Percentiles rank a stretch among this genome's conserved stretches.
These are phyloP conservation scores for Ips typographus DNA, from an alignment of 1,140 invertebrate species.

Conservation along the genomic window DNA sequence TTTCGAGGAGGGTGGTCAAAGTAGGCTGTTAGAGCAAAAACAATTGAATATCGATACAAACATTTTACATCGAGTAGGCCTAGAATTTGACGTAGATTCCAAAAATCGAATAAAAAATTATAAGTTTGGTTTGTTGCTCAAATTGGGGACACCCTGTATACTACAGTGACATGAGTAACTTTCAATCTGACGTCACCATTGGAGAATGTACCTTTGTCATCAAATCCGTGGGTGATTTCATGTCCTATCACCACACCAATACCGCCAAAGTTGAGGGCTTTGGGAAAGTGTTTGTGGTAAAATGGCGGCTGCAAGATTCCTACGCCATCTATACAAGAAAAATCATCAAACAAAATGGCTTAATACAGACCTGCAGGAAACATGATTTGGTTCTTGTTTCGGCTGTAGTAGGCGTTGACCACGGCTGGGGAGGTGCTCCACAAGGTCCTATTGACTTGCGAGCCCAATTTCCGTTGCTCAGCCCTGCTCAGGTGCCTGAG, in stretches of 20 bases:
- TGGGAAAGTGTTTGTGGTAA: slow-evolving; percentile 80
- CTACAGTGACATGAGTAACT: no score
- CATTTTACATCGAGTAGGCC: no score
- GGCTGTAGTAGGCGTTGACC: slow-evolving; percentile 94
- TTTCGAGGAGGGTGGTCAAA: no score
- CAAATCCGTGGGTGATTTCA: slow-evolving; percentile 71
- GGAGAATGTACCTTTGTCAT: slow-evolving; percentile 59
- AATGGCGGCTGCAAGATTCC: slow-evolving; percentile 91
- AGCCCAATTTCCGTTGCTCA: slow-evolving; percentile 66
- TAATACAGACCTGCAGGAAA: slow-evolving; percentile 34
- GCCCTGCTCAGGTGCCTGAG: slow-evolving; percentile 68
- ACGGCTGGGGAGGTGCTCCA: slow-evolving; percentile 94
- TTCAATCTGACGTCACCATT: no score
- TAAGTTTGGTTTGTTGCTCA: no score
- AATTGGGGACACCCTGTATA: no score
- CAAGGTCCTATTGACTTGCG: slow-evolving; percentile 76
- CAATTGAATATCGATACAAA: no score
- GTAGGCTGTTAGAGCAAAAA: no score
- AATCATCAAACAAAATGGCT: not conserved
- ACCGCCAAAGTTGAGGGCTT: slow-evolving; percentile 77
- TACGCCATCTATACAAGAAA: not conserved
- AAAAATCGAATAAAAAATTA: no score
- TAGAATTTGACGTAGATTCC: no score
- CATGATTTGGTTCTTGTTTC: slow-evolving; percentile 92
- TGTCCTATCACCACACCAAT: slow-evolving; percentile 72